A percentile compares a stretch with the other conserved stretches of the same genome.
phyloP scores from a whole-genome alignment of 2,113 vertebrate genomes.

The Rattus rattus region DNA sequence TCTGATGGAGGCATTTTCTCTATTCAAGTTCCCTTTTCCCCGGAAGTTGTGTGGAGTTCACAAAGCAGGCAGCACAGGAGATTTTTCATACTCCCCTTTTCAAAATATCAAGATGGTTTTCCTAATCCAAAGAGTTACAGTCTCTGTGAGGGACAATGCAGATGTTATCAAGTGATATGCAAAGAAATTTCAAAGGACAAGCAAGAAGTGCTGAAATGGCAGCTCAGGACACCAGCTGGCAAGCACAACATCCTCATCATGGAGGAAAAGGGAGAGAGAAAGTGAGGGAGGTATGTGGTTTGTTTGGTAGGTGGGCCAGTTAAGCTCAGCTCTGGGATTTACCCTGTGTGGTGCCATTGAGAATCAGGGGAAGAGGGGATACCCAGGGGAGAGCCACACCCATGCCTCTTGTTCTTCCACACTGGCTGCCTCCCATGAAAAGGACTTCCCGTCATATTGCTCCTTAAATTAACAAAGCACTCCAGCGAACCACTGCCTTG shows the following conservation, averaged over 20 bases:
- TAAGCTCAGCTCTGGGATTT: neutral
- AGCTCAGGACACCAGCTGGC: neutral
- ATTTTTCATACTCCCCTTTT: neutral
- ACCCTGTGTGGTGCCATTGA: neutral
- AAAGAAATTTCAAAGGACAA: neutral
- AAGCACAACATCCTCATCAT: neutral
- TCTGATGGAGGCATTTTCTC: neutral
- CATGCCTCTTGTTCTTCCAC: neutral
- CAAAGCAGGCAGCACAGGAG: neutral
- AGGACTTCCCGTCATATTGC: conserved; percentile 4
- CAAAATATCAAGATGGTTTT: conserved; percentile 23
- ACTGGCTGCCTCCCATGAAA: neutral
- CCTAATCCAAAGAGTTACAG: neutral
- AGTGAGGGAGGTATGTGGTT: too few relatives aligned
- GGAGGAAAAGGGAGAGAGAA: neutral
- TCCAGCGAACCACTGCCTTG: conserved; percentile 60
- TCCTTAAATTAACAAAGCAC: conserved; percentile 74
- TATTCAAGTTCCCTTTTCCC: neutral
- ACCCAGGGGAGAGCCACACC: neutral
- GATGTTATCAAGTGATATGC: neutral
- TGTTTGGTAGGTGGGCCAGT: neutral
- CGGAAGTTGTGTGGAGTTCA: neutral
- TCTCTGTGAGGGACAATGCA: neutral
- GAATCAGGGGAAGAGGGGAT: neutral
- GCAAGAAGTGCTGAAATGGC: neutral